Conservation (phyloP, 2,113 vertebrate species). For the Apodemus speciosus region DNA sequence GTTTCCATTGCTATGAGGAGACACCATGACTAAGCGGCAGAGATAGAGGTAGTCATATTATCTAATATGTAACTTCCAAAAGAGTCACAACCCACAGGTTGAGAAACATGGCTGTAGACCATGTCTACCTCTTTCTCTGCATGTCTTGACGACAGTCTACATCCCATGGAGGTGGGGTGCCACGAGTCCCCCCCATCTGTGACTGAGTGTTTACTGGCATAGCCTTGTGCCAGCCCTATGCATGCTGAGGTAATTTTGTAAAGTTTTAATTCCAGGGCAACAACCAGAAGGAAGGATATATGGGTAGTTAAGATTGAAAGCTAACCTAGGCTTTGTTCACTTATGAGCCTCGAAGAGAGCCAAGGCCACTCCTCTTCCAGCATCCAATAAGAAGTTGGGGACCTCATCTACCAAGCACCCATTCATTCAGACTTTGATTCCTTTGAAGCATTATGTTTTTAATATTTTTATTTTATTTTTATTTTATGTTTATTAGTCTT, state of each 20-base stretch:
- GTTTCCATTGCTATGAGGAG: no score
- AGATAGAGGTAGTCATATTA: no score
- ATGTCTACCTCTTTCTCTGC: not conserved
- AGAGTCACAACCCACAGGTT: not conserved
- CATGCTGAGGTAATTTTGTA: not conserved
- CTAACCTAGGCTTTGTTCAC: not conserved
- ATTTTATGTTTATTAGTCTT: not conserved
- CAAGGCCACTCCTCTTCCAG: not conserved
- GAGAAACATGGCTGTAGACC: not conserved
- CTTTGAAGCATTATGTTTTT: not conserved
- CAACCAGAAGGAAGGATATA: not conserved
- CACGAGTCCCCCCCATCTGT: not conserved
- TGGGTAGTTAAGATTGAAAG: not conserved
- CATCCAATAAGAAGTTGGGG: not conserved
- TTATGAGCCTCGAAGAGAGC: accelerated
- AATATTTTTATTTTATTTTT: not conserved
- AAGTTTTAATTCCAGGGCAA: not conserved
- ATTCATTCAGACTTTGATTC: not conserved
- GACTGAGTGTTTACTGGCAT: no score
- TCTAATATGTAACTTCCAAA: not conserved
- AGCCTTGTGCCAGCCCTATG: not conserved
- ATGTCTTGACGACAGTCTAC: not conserved
- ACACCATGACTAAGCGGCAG: no score
- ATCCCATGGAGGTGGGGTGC: no score
- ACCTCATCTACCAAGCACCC: not conserved